Conservation (phyloP, 2,797 vertebrate species). For the Poecilia wingei region DNA sequence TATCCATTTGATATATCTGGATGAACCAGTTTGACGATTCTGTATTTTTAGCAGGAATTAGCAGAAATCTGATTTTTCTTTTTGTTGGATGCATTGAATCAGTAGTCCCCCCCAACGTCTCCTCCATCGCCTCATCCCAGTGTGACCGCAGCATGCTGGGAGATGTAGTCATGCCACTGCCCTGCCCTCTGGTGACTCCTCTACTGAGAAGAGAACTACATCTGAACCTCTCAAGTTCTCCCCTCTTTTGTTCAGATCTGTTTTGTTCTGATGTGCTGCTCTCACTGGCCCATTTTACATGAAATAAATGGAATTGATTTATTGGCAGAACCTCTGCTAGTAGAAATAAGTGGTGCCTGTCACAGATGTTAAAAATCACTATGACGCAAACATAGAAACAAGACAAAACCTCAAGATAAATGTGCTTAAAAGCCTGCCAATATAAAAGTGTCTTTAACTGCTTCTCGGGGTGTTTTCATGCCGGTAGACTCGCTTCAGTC, state of each 20-base stretch:
- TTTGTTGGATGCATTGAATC: not conserved
- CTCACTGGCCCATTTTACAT: not conserved
- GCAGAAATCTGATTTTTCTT: not conserved
- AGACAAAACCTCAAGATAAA: not conserved
- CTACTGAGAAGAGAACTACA: not conserved
- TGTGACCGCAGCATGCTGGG: constrained; percentile 19
- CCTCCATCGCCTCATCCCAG: constrained; percentile 2
- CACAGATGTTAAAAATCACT: not conserved
- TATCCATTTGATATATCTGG: not conserved
- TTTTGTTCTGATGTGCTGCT: not conserved
- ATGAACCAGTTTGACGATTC: not conserved
- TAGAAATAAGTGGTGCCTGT: not conserved
- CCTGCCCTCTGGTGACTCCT: not conserved
- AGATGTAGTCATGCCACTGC: constrained; percentile 9
- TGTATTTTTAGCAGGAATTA: not conserved
- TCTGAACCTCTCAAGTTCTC: not conserved
- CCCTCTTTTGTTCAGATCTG: not conserved
- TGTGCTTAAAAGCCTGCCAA: not conserved
- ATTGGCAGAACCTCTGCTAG: too few relatives aligned
- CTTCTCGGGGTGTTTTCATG: not conserved
- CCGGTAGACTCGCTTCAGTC: too few relatives aligned
- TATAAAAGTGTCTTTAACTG: not conserved
- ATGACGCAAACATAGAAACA: not conserved
- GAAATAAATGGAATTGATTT: not conserved
- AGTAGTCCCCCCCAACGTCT: not conserved